Evolutionary conservation across 2,113 vertebrate genomes (phyloP), one percentile per base, ranked within the genome.

Genomic region (Oncorhynchus masou): DNA sequence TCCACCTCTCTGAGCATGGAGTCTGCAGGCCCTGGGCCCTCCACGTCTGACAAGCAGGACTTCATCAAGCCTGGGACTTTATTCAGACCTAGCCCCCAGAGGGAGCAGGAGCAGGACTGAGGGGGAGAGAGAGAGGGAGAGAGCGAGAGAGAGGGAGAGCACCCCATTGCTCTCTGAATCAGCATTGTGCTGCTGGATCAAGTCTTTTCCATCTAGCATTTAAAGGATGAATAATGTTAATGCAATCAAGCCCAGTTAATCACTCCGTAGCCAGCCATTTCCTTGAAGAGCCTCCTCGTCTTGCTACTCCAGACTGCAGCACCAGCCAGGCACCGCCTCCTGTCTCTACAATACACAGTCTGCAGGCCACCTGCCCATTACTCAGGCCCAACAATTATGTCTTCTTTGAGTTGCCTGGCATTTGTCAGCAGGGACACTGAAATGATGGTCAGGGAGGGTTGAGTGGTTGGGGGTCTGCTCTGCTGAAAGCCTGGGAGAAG

Each of bases 191-290:
- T 72, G 79, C 83, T 83, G 72, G 62, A 88, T 86, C 81, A 85
- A 77, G 71, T 82, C 82, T 79, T 87, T 87, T 87, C 79, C 81
- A 79, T 78, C 80, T 79, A 84, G 80, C 83, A 75, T 87, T 87
- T 85, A 83, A 84, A 87, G 87, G 83, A 83, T 73, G 83, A 84
- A 84, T 88, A 89, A 91, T 93, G 91, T 90, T 91, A 94, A 92
- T 92, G 91, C 90, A 93, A 92, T 92, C 92, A 93, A 83, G 85
- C 81, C 85, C 86, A 75, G 88, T 89, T 90, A 92, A 91, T 89
- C 87, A 83, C 81, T 70, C 85, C 25, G n/a, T 62, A 62, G 7
- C 59, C 59, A 62, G 49, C 11, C 79, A 65, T 84, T 86, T 87
- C 83, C 82, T 86, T 70, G 73, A 83, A 89, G 89, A 73, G 86